Evolutionary conservation across 2,888 invertebrate species (phyloP).

Genomic region (Erebia aethiops): DNA sequence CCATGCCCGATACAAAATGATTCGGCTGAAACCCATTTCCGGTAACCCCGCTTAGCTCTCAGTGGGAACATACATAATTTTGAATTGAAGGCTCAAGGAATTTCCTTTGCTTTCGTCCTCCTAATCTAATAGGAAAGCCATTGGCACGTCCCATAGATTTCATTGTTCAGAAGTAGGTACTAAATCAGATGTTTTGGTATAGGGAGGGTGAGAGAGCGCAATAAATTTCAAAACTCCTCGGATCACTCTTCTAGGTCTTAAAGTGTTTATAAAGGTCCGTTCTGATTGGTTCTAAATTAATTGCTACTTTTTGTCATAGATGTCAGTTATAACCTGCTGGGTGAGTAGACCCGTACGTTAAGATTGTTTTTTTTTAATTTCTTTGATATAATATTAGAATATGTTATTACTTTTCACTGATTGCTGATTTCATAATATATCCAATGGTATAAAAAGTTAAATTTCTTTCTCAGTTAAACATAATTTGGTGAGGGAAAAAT

Average conservation of each 20-base stretch:
- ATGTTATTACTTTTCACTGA: too few relatives aligned
- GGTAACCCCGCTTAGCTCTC: too few relatives aligned
- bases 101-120: neutral
- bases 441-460: too few relatives aligned
- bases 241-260: neutral
- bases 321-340: neutral
- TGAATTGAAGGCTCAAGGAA: neutral
- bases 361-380: too few relatives aligned
- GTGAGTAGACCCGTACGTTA: too few relatives aligned
- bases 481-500: too few relatives aligned
- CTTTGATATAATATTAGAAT: too few relatives aligned
- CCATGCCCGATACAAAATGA: too few relatives aligned
- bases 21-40: too few relatives aligned
- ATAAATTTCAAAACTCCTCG: slow-evolving; percentile 21
- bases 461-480: too few relatives aligned
- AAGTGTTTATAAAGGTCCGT: slow-evolving; percentile 6
- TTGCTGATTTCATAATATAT: too few relatives aligned
- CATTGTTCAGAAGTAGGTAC: neutral
- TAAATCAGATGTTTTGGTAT: slow-evolving; percentile 12
- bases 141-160: neutral
- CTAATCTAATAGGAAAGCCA: neutral
- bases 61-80: too few relatives aligned
- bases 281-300: neutral
- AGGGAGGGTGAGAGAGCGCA: neutral
- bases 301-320: neutral